Base-by-base conservation (phyloP, 2,797 vertebrate species). In the Pseudomugil gertrudae region DNA sequence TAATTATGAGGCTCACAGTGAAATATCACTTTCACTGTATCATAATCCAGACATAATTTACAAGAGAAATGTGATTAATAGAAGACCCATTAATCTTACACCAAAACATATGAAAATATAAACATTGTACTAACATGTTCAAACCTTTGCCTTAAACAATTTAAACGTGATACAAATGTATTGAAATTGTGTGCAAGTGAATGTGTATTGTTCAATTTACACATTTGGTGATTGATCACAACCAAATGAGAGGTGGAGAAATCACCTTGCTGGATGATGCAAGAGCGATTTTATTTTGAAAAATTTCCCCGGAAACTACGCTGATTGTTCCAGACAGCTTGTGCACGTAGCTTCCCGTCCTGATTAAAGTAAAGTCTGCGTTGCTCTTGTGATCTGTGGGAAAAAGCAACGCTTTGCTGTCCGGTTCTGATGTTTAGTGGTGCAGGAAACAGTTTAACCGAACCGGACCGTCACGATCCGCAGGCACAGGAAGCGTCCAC, bases 281-380 rank as follows among this genome's bases (percentile, higher is more conserved):
- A 50, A 52, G n/a, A 9, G 11, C 6, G 9, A 4, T 19, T 63
- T 85, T 84, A 84, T 71, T 82, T 76, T 84, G 78, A 74, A 89
- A 82, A 4, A 1, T 0, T 0, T 0, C 0, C 3, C 58, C 79
- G 84, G 89, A 92, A 58, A 45, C 8, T 0, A 0, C 0, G 3
- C 0, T 4, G 0, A n/a, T 26, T 0, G 10, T 8, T 14, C 0
- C 1, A 4, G 0, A 5, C 2, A 0, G 0, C 68, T 88, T 3
- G 2, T 53, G 38, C 67, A 43, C 53, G 53, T 61, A 4, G 47
- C 47, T 55, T 48, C 75, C 3, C 10, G 69, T 78, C 30, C 66
- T 58, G 63, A 55, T 79, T 77, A 48, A 74, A 73, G 54, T 51
- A 65, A 69, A 75, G 71, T 66, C 76, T 71, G 76, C 73, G 0